Conservation (phyloP, 2,113 vertebrate species). For the Serinus canaria region DNA sequence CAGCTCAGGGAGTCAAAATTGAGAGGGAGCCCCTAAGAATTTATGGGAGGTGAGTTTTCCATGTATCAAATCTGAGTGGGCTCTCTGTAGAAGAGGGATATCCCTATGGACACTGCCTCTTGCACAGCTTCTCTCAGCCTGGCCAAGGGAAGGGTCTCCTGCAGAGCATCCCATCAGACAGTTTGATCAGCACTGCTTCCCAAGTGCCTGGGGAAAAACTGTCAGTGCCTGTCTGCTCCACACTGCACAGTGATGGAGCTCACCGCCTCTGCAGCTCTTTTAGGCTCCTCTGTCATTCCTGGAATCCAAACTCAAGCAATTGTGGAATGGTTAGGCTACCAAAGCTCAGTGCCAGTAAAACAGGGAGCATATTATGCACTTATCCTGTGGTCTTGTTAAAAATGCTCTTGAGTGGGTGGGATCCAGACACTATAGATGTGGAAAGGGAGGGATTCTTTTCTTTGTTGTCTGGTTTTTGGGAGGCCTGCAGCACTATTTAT, state of each 20-base stretch:
- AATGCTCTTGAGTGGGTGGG: neutral
- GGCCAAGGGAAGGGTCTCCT: neutral
- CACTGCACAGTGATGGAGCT: neutral
- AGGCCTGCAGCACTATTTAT: neutral
- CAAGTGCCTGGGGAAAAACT: neutral
- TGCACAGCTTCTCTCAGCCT: neutral
- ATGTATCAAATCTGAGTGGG: neutral
- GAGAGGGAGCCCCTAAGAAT: neutral
- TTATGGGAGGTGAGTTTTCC: neutral
- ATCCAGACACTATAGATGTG: neutral
- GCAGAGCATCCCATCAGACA: neutral
- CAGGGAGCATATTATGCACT: neutral
- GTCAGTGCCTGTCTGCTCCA: neutral
- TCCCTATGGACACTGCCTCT: neutral
- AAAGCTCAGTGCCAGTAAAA: neutral
- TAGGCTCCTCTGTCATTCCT: neutral
- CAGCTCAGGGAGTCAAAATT: neutral
- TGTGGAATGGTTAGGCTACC: neutral
- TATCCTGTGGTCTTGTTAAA: neutral
- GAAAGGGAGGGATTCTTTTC: neutral
- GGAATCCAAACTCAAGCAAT: neutral
- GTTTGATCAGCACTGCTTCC: neutral
- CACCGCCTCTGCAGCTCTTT: neutral
- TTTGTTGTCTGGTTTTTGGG: neutral
- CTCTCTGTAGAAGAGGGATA: neutral